These are phyloP conservation scores for Mohoua ochrocephala DNA, from an alignment of 2,113 vertebrate genomes.

Conservation along the genomic window DNA sequence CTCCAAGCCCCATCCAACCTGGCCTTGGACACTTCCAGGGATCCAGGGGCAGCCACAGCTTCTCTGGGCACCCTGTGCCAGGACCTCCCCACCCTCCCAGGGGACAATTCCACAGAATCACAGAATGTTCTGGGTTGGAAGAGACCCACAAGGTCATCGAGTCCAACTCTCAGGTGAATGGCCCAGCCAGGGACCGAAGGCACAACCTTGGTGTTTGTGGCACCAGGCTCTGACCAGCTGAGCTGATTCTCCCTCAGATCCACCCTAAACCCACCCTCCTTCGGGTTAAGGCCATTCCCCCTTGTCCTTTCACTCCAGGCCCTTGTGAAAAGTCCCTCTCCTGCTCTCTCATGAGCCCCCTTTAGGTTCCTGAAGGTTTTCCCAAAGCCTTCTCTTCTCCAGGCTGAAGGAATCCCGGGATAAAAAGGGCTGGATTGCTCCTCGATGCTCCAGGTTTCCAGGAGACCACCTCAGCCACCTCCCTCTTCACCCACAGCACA, in stretches of 20 bases:
- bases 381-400: not conserved
- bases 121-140: not conserved
- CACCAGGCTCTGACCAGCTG: not conserved
- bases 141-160: rapidly evolving
- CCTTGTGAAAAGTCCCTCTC: too few relatives aligned
- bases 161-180: not conserved
- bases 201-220: not conserved
- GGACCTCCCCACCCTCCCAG: rapidly evolving
- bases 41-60: not conserved
- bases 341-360: not conserved
- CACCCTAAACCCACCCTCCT: not conserved
- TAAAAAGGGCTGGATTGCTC: not conserved
- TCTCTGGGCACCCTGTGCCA: not conserved
- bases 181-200: rapidly evolving
- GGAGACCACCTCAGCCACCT: not conserved
- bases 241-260: not conserved
- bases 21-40: not conserved
- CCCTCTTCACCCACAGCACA: too few relatives aligned
- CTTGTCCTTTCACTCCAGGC: not conserved
- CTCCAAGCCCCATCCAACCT: rapidly evolving
- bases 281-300: not conserved
- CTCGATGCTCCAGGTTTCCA: not conserved
- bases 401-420: not conserved
- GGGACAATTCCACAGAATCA: not conserved
- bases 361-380: not conserved